These are phyloP conservation scores for Ochropleura leucogaster DNA, from an alignment of 2,888 invertebrate species.

Conservation along the genomic window DNA sequence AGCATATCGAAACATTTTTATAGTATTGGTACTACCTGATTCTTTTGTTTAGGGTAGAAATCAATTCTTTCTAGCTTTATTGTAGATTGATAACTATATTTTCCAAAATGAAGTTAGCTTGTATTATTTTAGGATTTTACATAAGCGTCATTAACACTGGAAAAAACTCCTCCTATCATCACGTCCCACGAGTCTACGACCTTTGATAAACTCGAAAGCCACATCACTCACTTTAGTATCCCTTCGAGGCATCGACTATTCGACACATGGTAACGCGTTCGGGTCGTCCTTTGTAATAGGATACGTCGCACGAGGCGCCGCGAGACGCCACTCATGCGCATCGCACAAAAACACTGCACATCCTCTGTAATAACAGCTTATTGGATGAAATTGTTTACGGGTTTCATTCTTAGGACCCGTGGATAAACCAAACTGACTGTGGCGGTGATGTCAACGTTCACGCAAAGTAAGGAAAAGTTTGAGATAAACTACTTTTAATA, in stretches of 20 bases:
- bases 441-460: not conserved
- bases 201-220: not conserved
- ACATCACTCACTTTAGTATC: constrained; percentile 28
- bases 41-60: not conserved
- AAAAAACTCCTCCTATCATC: not conserved
- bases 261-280: constrained; percentile 51
- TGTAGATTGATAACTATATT: not conserved
- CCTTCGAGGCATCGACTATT: not conserved
- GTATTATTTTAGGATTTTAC: not conserved
- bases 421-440: not conserved
- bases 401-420: not conserved
- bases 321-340: constrained; percentile 61
- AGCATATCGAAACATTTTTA: not conserved
- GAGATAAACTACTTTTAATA: not conserved
- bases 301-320: constrained; percentile 63
- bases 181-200: not conserved
- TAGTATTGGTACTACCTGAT: not conserved
- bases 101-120: not conserved
- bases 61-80: not conserved
- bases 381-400: constrained; percentile 20
- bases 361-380: constrained; percentile 59
- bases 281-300: constrained; percentile 63
- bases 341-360: constrained; percentile 65
- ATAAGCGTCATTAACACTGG: not conserved
- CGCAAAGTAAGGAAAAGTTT: not conserved